Evolutionary conservation across 2,888 invertebrate species (phyloP).

Genomic region (Venusia cambrica): DNA sequence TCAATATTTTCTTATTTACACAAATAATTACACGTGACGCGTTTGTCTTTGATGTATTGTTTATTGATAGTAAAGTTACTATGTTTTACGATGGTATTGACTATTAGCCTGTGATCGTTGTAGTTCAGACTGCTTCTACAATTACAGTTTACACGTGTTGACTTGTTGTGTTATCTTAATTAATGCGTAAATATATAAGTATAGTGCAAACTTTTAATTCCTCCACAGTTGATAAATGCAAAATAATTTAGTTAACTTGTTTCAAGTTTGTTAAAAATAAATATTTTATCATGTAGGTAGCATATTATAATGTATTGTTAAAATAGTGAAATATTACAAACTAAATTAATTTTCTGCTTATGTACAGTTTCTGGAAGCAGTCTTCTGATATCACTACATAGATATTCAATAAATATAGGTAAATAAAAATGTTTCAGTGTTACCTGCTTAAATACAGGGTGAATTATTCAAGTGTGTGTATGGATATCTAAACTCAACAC

Average conservation of each 20-base stretch:
- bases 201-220: conserved; percentile 17
- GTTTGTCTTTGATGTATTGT: conserved; percentile 32
- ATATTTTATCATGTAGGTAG: conserved; percentile 24
- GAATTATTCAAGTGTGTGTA: too few species aligned
- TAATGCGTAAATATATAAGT: conserved; percentile 12
- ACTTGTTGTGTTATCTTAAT: conserved; percentile 27
- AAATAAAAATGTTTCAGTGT: conserved; percentile 32
- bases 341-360: conserved; percentile 17
- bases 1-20: conserved; percentile 46
- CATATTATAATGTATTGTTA: conserved; percentile 10
- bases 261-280: conserved; percentile 17
- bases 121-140: conserved; percentile 45
- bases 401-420: conserved; percentile 40
- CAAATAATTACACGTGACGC: conserved; percentile 45
- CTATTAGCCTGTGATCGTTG: conserved; percentile 40
- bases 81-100: conserved; percentile 32
- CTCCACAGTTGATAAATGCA: conserved; percentile 18
- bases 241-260: conserved; percentile 19
- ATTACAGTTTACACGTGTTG: conserved; percentile 32
- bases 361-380: conserved; percentile 30
- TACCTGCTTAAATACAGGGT: too few species aligned
- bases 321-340: conserved; percentile 19
- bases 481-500: too few species aligned
- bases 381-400: conserved; percentile 38
- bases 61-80: conserved; percentile 33